phyloP scores from a whole-genome alignment of 2,113 vertebrate species.

The Eurypyga helias region DNA sequence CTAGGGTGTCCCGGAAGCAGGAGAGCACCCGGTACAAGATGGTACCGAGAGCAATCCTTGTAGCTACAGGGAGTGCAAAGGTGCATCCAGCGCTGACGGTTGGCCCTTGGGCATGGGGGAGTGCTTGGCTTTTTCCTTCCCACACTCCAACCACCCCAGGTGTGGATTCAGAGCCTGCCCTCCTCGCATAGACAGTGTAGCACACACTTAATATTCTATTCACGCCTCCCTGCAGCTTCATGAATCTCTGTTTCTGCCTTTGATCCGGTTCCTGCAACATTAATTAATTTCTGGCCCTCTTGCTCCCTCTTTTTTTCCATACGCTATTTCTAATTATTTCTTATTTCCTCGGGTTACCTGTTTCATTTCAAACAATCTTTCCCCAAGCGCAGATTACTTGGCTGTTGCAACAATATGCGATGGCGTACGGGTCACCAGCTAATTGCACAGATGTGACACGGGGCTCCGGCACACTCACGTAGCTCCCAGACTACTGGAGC shows the following conservation, averaged over 20 bases:
- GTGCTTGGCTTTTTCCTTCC: not conserved
- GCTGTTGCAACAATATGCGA: not conserved
- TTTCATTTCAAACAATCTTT: not conserved
- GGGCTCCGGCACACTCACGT: not conserved
- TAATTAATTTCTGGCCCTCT: not conserved
- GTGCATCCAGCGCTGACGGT: fast-evolving
- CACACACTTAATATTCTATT: not conserved
- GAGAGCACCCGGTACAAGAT: not conserved
- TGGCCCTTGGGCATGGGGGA: not conserved
- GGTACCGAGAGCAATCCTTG: not conserved
- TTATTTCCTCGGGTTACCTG: not conserved
- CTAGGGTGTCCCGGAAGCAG: not conserved
- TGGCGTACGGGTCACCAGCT: not conserved
- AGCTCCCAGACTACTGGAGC: fast-evolving
- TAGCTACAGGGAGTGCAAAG: not conserved
- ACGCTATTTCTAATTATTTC: not conserved
- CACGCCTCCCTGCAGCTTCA: not conserved
- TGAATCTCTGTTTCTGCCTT: not conserved
- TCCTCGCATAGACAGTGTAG: not conserved
- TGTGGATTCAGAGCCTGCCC: not conserved
- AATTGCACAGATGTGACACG: not conserved
- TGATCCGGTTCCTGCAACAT: not conserved
- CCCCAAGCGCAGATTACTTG: not conserved
- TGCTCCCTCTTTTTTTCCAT: not conserved
- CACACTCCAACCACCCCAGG: not conserved